Evolutionary conservation across 2,797 vertebrate species (phyloP).

Genomic region (Clarias fuscus): DNA sequence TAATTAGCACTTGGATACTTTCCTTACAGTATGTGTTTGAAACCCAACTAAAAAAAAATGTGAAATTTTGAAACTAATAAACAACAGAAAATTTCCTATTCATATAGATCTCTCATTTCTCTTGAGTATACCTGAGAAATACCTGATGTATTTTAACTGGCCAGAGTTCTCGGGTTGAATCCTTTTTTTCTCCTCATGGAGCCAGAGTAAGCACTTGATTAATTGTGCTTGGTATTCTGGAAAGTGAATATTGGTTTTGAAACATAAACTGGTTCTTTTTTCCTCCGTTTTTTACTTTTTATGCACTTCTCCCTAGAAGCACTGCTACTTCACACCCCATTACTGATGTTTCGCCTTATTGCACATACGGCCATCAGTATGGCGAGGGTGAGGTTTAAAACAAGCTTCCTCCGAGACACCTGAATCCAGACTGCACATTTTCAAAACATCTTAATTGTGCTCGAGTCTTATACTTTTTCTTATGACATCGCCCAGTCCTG

Average conservation of each 20-base stretch:
- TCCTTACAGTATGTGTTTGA: neutral
- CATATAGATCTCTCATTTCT: neutral
- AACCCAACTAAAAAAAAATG: conserved; percentile 1
- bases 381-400: neutral
- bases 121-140: no score
- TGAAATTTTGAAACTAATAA: no score
- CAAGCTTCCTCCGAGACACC: neutral
- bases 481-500: neutral
- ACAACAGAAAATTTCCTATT: neutral
- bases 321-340: neutral
- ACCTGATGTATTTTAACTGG: neutral
- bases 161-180: neutral
- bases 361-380: neutral
- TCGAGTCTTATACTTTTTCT: neutral
- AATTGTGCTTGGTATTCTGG: neutral
- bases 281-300: neutral
- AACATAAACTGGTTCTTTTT: neutral
- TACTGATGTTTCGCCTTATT: neutral
- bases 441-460: neutral
- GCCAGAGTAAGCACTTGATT: neutral
- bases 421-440: neutral
- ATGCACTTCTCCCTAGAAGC: neutral
- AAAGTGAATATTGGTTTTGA: neutral
- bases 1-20: neutral
- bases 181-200: neutral